phyloP scores from a whole-genome alignment of 1,140 invertebrate genomes.

The Drosophila trapezifrons region DNA sequence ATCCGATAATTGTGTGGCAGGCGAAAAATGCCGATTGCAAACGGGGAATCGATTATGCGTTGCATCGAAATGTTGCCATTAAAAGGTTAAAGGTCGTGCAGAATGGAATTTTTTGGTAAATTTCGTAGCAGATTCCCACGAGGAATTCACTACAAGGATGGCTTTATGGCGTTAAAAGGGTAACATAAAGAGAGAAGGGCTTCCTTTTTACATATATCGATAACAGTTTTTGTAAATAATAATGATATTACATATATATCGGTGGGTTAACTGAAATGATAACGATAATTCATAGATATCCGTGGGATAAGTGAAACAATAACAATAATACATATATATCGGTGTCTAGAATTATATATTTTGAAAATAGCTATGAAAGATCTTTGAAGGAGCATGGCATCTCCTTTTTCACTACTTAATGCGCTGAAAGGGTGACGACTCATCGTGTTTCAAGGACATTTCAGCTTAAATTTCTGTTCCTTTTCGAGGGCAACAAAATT shows the following conservation, averaged over 20 bases:
- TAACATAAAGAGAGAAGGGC: neutral
- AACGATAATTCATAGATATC: too few relatives aligned
- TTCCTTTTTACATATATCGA: neutral
- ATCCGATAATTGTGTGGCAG: constrained; percentile 34
- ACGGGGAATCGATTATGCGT: constrained; percentile 19
- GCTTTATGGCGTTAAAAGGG: neutral
- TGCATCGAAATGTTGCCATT: constrained; percentile 19
- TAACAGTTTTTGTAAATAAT: neutral
- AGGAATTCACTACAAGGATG: too few relatives aligned
- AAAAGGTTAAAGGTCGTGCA: constrained; percentile 10
- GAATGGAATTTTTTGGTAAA: neutral
- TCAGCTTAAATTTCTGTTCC: neutral
- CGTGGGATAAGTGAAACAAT: too few relatives aligned
- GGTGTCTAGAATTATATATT: too few relatives aligned
- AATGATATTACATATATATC: neutral
- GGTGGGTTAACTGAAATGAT: neutral
- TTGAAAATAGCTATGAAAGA: too few relatives aligned
- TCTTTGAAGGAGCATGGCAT: too few relatives aligned
- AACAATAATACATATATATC: too few relatives aligned
- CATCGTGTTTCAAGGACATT: neutral
- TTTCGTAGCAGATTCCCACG: neutral
- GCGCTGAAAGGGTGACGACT: neutral
- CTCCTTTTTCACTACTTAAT: too few relatives aligned
- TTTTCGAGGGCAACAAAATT: neutral
- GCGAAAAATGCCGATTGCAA: constrained; percentile 27